Conservation (phyloP, 1,140 invertebrate species). For the Plodia interpunctella region DNA sequence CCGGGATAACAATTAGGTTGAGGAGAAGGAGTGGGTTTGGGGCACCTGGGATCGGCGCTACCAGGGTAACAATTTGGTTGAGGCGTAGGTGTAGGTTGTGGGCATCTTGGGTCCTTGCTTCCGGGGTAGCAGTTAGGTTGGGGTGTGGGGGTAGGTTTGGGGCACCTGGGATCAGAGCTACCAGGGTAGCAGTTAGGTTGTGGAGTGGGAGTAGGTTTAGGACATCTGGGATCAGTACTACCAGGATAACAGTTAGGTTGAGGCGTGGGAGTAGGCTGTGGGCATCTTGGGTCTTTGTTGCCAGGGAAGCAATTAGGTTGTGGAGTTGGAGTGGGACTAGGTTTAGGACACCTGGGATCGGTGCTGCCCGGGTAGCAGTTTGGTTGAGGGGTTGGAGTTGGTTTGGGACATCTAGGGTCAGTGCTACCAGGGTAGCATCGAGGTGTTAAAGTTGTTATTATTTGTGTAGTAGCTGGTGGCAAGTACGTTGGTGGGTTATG, state of each 20-base stretch:
- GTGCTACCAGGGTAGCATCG: constrained; percentile 65
- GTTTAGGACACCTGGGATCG: constrained; percentile 40
- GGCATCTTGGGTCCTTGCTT: constrained; percentile 57
- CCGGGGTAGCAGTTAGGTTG: constrained; percentile 37
- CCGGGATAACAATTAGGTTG: constrained; percentile 58
- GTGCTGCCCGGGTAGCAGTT: constrained; percentile 20
- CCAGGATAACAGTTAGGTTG: constrained; percentile 36
- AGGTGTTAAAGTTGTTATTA: constrained; percentile 30
- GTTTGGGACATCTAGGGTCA: constrained; percentile 56
- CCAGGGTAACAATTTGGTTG: constrained; percentile 61
- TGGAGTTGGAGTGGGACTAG: constrained; percentile 49
- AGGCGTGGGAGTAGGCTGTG: constrained; percentile 27
- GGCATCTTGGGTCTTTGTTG: constrained; percentile 42
- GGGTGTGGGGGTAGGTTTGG: constrained; percentile 35
- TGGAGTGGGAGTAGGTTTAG: constrained; percentile 27
- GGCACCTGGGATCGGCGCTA: constrained; percentile 51
- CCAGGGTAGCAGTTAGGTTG: constrained; percentile 39
- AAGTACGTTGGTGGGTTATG: constrained; percentile 40
- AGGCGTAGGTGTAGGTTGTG: constrained; percentile 37
- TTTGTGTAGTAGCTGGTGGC: constrained; percentile 30
- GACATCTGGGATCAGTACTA: constrained; percentile 59
- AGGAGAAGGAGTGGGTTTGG: constrained; percentile 37
- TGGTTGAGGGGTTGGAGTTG: constrained; percentile 26
- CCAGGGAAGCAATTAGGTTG: constrained; percentile 23
- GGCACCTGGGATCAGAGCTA: constrained; percentile 46